Evolutionary conservation across 2,113 vertebrate genomes (phyloP).

Genomic region (Climacteris rufus): DNA sequence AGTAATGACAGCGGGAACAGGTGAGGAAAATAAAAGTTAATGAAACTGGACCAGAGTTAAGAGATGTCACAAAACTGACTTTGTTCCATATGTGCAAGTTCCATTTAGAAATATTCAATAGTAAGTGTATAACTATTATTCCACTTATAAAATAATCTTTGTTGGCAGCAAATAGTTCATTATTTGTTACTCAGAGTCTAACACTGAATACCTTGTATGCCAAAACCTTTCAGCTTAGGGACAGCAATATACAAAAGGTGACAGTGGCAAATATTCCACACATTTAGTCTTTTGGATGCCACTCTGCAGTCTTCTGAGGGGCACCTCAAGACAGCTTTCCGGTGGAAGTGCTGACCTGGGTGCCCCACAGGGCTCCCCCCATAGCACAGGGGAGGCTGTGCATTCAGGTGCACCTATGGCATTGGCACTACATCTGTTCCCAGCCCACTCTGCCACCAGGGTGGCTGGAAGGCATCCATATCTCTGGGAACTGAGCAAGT

Average conservation of each 20-base stretch:
- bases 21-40: slow-evolving; percentile 48
- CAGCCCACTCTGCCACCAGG: not conserved
- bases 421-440: not conserved
- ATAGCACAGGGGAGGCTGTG: not conserved
- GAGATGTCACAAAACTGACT: slow-evolving; percentile 10
- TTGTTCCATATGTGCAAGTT: not conserved
- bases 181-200: not conserved
- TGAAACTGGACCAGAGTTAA: slow-evolving; percentile 24
- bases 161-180: slow-evolving; percentile 9
- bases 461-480: not conserved
- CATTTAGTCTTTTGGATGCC: not conserved
- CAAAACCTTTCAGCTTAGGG: not conserved
- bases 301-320: not conserved
- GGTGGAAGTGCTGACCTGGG: not conserved
- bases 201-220: not conserved
- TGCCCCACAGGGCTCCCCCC: not conserved
- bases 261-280: not conserved
- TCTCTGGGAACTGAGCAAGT: not conserved
- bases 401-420: not conserved
- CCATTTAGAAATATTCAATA: not conserved
- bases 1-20: not conserved
- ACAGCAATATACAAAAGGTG: not conserved
- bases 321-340: not conserved
- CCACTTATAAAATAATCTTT: slow-evolving; percentile 34
- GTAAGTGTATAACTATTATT: not conserved